A percentile compares a stretch with the other conserved stretches of the same genome.
phyloP scores from a whole-genome alignment of 2,113 vertebrate species.

The Epinephelus cyanopodus region DNA sequence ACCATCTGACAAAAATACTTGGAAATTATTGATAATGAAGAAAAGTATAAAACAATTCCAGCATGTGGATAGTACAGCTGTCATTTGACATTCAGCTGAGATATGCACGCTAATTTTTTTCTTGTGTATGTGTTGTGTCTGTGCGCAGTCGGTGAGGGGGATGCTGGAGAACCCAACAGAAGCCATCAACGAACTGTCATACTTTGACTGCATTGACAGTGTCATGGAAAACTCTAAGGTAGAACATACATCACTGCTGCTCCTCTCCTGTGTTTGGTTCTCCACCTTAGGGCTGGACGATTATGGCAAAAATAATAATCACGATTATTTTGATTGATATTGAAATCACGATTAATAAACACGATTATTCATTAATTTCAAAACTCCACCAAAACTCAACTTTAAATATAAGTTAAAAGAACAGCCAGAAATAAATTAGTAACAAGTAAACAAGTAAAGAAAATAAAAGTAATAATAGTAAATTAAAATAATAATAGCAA shows the following conservation, averaged over 20 bases:
- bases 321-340: too few relatives aligned
- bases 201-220: constrained; percentile 98
- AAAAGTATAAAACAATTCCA: neutral
- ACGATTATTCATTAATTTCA: too few relatives aligned
- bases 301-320: too few relatives aligned
- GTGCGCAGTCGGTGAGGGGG: constrained; percentile 90
- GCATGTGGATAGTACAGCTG: neutral
- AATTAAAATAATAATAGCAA: too few relatives aligned
- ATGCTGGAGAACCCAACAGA: constrained; percentile 97
- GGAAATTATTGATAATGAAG: neutral
- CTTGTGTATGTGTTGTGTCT: constrained; percentile 28
- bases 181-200: constrained; percentile 93
- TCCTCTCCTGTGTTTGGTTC: neutral
- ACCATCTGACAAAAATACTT: too few relatives aligned
- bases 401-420: too few relatives aligned
- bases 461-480: too few relatives aligned
- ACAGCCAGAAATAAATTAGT: too few relatives aligned
- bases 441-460: too few relatives aligned
- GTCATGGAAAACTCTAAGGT: constrained; percentile 99
- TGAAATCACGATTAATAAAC: too few relatives aligned
- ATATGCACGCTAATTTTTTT: neutral
- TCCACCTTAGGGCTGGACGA: too few relatives aligned
- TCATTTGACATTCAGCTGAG: neutral
- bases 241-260: neutral
- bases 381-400: too few relatives aligned